Base-by-base conservation (phyloP, 1,140 invertebrate genomes). In the Lordiphosa stackelbergi region DNA sequence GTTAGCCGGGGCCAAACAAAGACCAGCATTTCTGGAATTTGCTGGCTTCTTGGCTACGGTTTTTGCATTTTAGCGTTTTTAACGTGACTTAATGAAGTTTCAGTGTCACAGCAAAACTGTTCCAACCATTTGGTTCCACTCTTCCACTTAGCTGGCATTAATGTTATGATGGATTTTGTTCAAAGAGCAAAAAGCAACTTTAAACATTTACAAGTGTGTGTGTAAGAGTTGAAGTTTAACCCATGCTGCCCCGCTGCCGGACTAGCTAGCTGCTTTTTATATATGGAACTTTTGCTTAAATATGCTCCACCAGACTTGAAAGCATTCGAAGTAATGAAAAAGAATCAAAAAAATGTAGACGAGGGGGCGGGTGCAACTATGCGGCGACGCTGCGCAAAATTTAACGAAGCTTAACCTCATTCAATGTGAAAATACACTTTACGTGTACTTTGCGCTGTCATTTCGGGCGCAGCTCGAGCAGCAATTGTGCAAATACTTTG, bases 371-470 rank as follows among this genome's bases (percentile, higher is more conserved):
- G 9, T 40, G n/a, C 11, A 40, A 51, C 51, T 55, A 43, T 66
- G 64, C 43, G 42, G 41, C 28, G 53, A 63, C 47, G 53, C 75
- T 69, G 71, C 51, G 69, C 60, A 81, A 73, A 83, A 83, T 83
- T 83, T 83, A 83, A 83, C 77, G 77, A 83, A 83, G 77, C 77
- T 83, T 83, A 83, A 83, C 72, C 77, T 83, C 72, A 81, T 83
- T 83, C 78, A 83, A 84, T 83, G 77, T 51, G 62, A 84, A 77
- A 79, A 83, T 73, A 79, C 77, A 83, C 75, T 79, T 79, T 75
- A 81, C 66, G 62, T 81, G 72, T 74, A 83, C 72, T 83, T 83
- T 83, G 73, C 77, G 77, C 77, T 83, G 77, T 83, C 77, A 83
- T 83, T 83, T 83, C 68, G 77, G 73, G 65, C 61, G 57, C 77